Evolutionary conservation across 2,113 vertebrate genomes (phyloP).

Genomic region (Syngnathus typhle): DNA sequence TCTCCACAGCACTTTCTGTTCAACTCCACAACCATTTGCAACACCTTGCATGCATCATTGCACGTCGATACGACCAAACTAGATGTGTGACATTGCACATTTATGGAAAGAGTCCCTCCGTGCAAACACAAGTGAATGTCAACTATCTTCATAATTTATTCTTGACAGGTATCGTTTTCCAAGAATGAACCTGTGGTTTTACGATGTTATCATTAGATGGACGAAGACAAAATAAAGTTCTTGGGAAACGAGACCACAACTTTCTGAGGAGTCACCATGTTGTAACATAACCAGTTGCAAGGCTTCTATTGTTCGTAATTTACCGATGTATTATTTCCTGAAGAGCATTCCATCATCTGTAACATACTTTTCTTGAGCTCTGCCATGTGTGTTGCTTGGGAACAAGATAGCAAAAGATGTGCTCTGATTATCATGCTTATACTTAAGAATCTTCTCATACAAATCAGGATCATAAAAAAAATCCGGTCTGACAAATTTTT

Average conservation of each 20-base stretch:
- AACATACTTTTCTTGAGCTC: not conserved
- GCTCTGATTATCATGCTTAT: not conserved
- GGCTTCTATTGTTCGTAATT: not conserved
- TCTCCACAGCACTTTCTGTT: not conserved
- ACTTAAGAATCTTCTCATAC: not conserved
- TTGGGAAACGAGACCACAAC: not conserved
- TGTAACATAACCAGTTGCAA: not conserved
- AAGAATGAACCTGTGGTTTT: conserved; percentile 11
- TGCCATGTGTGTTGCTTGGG: conserved; percentile 21
- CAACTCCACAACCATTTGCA: conserved; percentile 6
- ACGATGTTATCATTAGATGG: conserved; percentile 20
- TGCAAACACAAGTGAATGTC: conserved; percentile 14
- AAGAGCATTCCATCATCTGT: not conserved
- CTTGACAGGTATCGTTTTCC: conserved; percentile 8
- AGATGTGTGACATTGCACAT: conserved; percentile 16
- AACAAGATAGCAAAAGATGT: conserved; percentile 13
- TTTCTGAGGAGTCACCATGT: not conserved
- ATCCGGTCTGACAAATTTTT: too few species aligned
- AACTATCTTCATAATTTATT: conserved; percentile 6
- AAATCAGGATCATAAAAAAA: conserved; percentile 9
- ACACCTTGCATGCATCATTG: conserved; percentile 3
- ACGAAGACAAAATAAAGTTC: not conserved
- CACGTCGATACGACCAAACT: conserved; percentile 11
- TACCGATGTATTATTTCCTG: too few species aligned
- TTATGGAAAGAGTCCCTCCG: conserved; percentile 7